These are phyloP conservation scores for Drosophila hamatofila DNA, from an alignment of 2,888 invertebrate genomes.

Conservation along the genomic window DNA sequence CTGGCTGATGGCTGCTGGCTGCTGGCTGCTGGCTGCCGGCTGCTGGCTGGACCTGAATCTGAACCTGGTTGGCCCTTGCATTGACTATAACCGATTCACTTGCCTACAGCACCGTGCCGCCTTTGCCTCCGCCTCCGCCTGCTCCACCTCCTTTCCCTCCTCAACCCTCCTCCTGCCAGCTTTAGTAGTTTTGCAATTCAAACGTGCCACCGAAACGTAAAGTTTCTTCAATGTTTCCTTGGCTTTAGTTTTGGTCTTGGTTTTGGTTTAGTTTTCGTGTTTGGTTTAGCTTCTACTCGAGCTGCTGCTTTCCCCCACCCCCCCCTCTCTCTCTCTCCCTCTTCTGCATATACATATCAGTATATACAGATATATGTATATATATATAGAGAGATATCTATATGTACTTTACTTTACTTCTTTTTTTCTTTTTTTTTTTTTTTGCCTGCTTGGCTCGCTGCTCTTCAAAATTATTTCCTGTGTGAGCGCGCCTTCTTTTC, in stretches of 20 bases:
- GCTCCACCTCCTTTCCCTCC: neutral
- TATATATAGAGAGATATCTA: neutral
- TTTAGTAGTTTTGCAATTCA: slow-evolving; percentile 60
- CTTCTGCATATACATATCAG: neutral
- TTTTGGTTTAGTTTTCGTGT: slow-evolving; percentile 46
- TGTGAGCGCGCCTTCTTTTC: slow-evolving; percentile 46
- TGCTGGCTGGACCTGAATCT: slow-evolving; percentile 28
- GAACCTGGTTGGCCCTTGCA: slow-evolving; percentile 60
- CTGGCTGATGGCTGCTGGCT: slow-evolving; percentile 19
- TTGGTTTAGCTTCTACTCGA: slow-evolving; percentile 20
- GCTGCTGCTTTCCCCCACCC: slow-evolving; percentile 7
- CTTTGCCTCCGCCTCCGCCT: no score
- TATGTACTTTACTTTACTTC: neutral
- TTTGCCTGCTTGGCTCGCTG: slow-evolving; percentile 40
- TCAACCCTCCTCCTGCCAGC: neutral
- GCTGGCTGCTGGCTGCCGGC: slow-evolving; percentile 8
- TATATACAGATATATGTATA: neutral
- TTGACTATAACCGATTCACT: slow-evolving; percentile 52
- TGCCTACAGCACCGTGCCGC: slow-evolving; percentile 6
- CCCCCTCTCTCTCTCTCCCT: slow-evolving; percentile 2
- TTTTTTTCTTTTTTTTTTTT: neutral
- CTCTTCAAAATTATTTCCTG: slow-evolving; percentile 61
- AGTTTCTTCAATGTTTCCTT: slow-evolving; percentile 54
- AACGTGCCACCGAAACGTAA: slow-evolving; percentile 66
- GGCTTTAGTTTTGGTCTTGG: slow-evolving; percentile 47